A percentile compares a stretch with the other conserved stretches of the same genome.
Conservation (phyloP, 2,888 invertebrate genomes). For the Nephrocerus scutellatus region DNA sequence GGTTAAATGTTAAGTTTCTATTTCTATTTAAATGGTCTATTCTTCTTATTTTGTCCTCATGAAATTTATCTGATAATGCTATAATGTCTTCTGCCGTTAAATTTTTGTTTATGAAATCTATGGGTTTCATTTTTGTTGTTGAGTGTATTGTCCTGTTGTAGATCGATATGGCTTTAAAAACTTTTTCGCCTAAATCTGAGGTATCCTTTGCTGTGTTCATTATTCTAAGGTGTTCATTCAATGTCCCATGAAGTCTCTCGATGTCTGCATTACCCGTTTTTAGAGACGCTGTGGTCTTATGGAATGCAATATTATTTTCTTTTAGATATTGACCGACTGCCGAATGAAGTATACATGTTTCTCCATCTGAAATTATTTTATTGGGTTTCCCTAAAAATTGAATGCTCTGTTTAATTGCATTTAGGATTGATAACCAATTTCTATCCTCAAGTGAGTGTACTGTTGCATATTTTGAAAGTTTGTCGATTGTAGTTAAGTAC, state of each 20-base stretch:
- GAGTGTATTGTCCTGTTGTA: no score
- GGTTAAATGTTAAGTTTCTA: no score
- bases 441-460: constrained; percentile 7
- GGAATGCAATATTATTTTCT: constrained; percentile 9
- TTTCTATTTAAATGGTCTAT: no score
- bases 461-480: constrained; percentile 10
- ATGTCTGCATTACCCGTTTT: no score
- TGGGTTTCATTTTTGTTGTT: no score
- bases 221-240: constrained; percentile 13
- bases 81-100: no score
- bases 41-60: no score
- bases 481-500: constrained; percentile 11
- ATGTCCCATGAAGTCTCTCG: constrained; percentile 12
- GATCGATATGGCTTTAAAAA: no score
- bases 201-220: no score
- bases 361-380: constrained; percentile 10
- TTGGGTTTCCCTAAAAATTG: constrained; percentile 11
- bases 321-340: constrained; percentile 5
- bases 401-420: constrained; percentile 8
- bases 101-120: no score
- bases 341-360: constrained; percentile 6
- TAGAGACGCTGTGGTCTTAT: constrained; percentile 5
- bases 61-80: no score
- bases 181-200: no score
- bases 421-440: constrained; percentile 7